Evolutionary conservation across 2,888 invertebrate genomes (phyloP), one percentile per base, ranked within the genome.

Genomic region (Scelioninae gen. 1): DNA sequence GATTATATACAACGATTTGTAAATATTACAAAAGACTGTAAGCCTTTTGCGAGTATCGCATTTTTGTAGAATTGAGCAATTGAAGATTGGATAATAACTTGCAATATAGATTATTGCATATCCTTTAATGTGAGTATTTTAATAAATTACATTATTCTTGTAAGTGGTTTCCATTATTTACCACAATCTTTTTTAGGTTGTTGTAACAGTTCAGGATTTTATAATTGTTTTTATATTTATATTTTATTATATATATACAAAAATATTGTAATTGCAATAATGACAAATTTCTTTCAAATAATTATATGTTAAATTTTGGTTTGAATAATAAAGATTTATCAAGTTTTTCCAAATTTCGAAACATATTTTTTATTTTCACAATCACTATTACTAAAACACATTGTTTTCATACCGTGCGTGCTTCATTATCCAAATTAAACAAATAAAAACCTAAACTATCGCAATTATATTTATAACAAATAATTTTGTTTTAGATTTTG

Each of bases 71-170:
- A n/a, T 72, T 31, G 40, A 60, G 45, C 23, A 65, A 62, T 60
- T 32, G 34, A 58, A 66, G 31, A 60, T 74, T 65, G 43, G 45
- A 65, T 43, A 47, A 56, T 13, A n/a, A 16, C n/a, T n/a, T 76
- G 76, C 71, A 76, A 76, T 75, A 55, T 81, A 49, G 63, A 82
- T 60, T 65, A 45, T 71, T 71, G 77, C 81, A 63, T 29, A 53
- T 45, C 38, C 16, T 56, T 66, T 13, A 65, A 53, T 38, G 23
- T 23, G 56, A 78, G 74, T 84, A 82, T 87, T 88, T 88, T 85
- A 89, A 89, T 89, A 89, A 89, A 89, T 85, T 66, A 87, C 40
- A 82, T 74, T 89, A 89, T 89, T 89, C 88, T 89, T 89, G 72
- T 89, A 89, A 13, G 34, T 49, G 43, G 43, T 53, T 62, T 65